These are phyloP conservation scores for Ammodytes marinus DNA, from an alignment of 2,113 vertebrate species.

Conservation along the genomic window DNA sequence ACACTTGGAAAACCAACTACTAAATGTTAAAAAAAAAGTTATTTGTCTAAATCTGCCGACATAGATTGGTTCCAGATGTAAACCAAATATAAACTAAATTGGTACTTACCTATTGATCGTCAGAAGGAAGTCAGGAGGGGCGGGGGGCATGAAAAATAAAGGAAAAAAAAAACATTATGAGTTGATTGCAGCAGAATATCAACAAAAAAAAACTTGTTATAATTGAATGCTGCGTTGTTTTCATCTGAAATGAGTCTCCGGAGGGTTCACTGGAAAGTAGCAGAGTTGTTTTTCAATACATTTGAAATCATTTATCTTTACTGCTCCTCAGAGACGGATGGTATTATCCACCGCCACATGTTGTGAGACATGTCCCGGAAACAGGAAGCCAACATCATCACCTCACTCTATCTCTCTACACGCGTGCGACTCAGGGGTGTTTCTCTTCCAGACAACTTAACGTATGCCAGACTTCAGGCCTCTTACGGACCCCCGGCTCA, in stretches of 20 bases:
- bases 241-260: conserved; percentile 6
- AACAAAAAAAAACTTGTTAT: conserved; percentile 43
- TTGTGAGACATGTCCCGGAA: conserved; percentile 26
- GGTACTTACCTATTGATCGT: conserved; percentile 67
- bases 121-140: conserved; percentile 29
- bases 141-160: conserved; percentile 45
- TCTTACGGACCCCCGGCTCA: conserved; percentile 38
- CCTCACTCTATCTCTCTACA: conserved; percentile 55
- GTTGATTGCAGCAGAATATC: conserved; percentile 39
- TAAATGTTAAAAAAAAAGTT: conserved; percentile 3
- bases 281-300: conserved; percentile 29
- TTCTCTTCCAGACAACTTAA: conserved; percentile 53
- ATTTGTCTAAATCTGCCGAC: background rate
- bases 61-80: conserved; percentile 43
- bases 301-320: conserved; percentile 6
- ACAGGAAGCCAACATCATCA: conserved; percentile 65
- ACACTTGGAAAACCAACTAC: conserved; percentile 21
- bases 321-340: conserved; percentile 38
- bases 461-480: conserved; percentile 46
- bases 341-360: conserved; percentile 36
- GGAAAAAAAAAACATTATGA: conserved; percentile 38
- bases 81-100: background rate
- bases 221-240: conserved; percentile 3
- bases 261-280: conserved; percentile 20
- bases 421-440: conserved; percentile 14